A percentile compares a stretch with the other conserved stretches of the same genome.
phyloP scores from a whole-genome alignment of 2,888 invertebrate species.

The Tenthredo amoena region DNA sequence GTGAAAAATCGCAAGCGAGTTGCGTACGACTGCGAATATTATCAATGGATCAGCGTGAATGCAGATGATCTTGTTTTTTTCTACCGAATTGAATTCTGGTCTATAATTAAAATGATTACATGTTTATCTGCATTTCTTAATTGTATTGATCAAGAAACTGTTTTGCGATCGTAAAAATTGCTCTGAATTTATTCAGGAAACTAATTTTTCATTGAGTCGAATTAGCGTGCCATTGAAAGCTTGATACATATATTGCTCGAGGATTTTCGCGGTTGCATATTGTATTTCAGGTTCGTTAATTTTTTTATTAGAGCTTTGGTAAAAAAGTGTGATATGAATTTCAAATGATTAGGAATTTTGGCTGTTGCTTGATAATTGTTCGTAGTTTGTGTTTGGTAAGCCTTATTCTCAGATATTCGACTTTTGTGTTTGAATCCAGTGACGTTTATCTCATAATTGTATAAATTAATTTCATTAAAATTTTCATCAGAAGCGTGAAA shows the following conservation, averaged over 20 bases:
- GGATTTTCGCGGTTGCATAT: not conserved
- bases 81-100: not conserved
- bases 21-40: not conserved
- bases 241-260: not conserved
- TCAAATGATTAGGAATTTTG: not conserved
- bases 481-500: not conserved
- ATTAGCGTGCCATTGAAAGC: not conserved
- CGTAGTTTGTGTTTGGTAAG: not conserved
- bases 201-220: not conserved
- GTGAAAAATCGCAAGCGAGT: not conserved
- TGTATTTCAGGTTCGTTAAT: not conserved
- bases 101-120: not conserved
- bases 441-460: not conserved
- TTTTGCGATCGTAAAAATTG: not conserved
- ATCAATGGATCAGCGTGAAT: conserved; percentile 2
- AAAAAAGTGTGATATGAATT: not conserved
- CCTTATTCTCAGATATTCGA: not conserved
- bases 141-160: not conserved
- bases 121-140: conserved; percentile 8
- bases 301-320: not conserved
- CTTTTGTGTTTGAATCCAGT: not conserved
- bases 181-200: not conserved
- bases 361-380: conserved; percentile 12
- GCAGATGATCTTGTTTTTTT: not conserved
- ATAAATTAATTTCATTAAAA: not conserved